A percentile compares a stretch with the other conserved stretches of the same genome.
Evolutionary conservation across 2,113 vertebrate species (phyloP).

Genomic region (Sylvietta virens): DNA sequence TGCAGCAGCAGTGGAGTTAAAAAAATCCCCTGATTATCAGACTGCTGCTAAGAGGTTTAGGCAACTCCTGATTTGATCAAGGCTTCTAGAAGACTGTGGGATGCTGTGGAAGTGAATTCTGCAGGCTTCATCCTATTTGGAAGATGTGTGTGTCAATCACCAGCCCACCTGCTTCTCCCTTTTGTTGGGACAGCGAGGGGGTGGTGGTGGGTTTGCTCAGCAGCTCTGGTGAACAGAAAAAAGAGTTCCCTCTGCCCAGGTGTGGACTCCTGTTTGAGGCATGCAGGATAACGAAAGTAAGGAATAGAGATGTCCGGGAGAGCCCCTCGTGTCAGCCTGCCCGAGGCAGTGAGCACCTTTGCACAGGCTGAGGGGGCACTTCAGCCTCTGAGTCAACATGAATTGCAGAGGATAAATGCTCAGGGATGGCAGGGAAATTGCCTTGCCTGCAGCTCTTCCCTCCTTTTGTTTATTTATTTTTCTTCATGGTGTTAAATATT

Average conservation of each 20-base stretch:
- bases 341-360: slow-evolving; percentile 32
- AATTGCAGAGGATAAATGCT: slow-evolving; percentile 26
- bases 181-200: neutral
- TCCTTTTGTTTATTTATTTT: slow-evolving; percentile 32
- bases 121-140: neutral
- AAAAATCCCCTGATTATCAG: neutral
- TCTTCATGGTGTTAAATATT: slow-evolving; percentile 23
- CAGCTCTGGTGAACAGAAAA: neutral
- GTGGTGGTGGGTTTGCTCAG: neutral
- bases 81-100: neutral
- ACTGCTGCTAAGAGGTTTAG: neutral
- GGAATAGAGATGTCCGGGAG: neutral
- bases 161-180: neutral
- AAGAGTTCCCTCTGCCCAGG: neutral
- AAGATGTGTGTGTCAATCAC: neutral
- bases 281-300: neutral
- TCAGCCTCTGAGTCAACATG: neutral
- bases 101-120: slow-evolving; percentile 4
- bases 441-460: slow-evolving; percentile 20
- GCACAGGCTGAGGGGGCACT: neutral
- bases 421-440: slow-evolving; percentile 15
- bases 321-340: neutral
- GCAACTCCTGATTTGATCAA: neutral
- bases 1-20: neutral
- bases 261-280: neutral